Evolutionary conservation across 2,888 invertebrate species (phyloP), one percentile per base, ranked within the genome.

Genomic region (Mythimna loreyi): DNA sequence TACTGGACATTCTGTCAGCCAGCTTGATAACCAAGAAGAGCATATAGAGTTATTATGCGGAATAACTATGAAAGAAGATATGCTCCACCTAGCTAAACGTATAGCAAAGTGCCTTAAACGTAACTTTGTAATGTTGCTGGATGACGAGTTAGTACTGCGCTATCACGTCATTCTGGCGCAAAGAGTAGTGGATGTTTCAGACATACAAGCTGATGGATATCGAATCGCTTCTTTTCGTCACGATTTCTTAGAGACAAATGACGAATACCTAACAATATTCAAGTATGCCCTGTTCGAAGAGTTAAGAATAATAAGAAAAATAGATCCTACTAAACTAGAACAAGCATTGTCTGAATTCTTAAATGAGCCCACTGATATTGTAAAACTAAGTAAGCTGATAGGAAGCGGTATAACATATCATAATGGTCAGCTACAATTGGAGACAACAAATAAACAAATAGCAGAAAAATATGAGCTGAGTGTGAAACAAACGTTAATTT

Each of bases 141-240:
- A 55, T 1, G 56, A 80, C 28, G 74, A 80, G 2, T 55, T 49
- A 9, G 36, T 80, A 8, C 19, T 43, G 16, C 61, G n/a, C 5
- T 82, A 72, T 45, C 82, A 82, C 30, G 74, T 75, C 0, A 36
- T 78, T n/a, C 45, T 82, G 8, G 67, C 70, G 0, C 52, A 59
- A 28, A 60, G 57, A 28, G 72, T 80, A 2, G 23, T 82, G 9
- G 3, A 62, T 0, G 21, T 79, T 28, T 63, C 77, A 9, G 64
- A 70, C 3, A 50, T 68, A 9, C 47, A 59, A 33, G 7, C 53
- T 16, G 60, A 19, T 3, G 50, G 50, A 28, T 4, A 52, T 52
- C 50, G 50, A 25, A 19, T 52, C 28, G 50, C 28, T 25, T 8
- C 19, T 7, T 52, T 52, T 52, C 50, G 50, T 52, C 1, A 25